These are phyloP conservation scores for Cremastobaeus sp. DNA, from an alignment of 2,888 invertebrate genomes.

Conservation along the genomic window DNA sequence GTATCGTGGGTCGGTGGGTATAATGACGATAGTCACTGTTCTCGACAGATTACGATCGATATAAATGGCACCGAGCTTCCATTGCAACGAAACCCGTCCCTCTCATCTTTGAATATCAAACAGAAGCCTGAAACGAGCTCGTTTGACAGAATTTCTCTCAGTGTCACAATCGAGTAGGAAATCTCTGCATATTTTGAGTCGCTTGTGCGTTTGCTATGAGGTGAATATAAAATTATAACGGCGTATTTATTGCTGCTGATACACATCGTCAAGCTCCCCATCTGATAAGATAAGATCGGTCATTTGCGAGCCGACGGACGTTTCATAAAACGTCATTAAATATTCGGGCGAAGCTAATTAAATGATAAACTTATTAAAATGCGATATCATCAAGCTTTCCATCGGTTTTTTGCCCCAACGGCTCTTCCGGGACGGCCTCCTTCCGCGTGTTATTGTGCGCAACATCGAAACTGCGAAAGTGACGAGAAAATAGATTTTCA, in stretches of 20 bases:
- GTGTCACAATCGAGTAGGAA: slow-evolving; percentile 7
- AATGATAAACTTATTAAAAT: slow-evolving; percentile 50
- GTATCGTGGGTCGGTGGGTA: slow-evolving; percentile 72
- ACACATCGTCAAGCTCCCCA: slow-evolving; percentile 26
- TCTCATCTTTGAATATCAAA: slow-evolving; percentile 39
- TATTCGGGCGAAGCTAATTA: slow-evolving; percentile 37
- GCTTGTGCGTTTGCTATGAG: background rate
- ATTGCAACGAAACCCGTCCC: slow-evolving; percentile 38
- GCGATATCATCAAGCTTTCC: slow-evolving; percentile 35
- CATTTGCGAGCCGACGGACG: slow-evolving; percentile 13
- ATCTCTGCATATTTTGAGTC: too few relatives aligned
- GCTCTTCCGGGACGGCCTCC: slow-evolving; percentile 39
- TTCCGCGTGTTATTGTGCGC: slow-evolving; percentile 38
- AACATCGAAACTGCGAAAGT: slow-evolving; percentile 41
- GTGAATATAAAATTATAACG: slow-evolving; percentile 25
- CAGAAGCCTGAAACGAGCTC: slow-evolving; percentile 16
- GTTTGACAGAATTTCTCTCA: background rate
- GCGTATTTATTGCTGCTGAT: slow-evolving; percentile 29
- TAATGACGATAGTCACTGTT: slow-evolving; percentile 73
- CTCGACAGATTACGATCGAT: slow-evolving; percentile 71
- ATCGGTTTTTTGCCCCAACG: slow-evolving; percentile 1
- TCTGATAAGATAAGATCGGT: slow-evolving; percentile 33
- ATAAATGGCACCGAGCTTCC: slow-evolving; percentile 67
- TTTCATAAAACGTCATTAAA: slow-evolving; percentile 17
- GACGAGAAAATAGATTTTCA: slow-evolving; percentile 58